Base-by-base conservation (phyloP, 2,797 vertebrate genomes). In the Ctenochaetus hawaiiensis region DNA sequence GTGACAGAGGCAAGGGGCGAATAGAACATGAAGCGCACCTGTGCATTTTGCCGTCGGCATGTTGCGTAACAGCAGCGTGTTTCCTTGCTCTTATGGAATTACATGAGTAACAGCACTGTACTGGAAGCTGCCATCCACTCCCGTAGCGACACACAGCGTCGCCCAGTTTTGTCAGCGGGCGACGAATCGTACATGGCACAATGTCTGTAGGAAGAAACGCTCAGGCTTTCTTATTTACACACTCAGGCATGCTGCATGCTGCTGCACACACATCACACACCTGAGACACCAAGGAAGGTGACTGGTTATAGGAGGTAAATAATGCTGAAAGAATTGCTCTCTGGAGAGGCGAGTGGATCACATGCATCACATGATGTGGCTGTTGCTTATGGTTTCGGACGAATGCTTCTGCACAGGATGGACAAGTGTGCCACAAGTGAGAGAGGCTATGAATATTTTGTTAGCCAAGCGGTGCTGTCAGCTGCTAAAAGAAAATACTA, bases 1-100 rank as follows among this genome's bases (percentile, higher is more conserved):
- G 84, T 72, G 78, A 85, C 79, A 69, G 81, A 78, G 78, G 62
- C 76, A n/a, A 20, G 26, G 62, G 34, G 64, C 22, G 72, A 82
- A 87, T 69, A 79, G 78, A 91, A 91, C 85, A 88, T 87, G 86
- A 91, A 77, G 84, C 62, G 12, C 88, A 92, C 89, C 87, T 91
- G 90, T 90, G 82, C 86, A 60, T 91, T 82, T 67, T 10, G 84
- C 90, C 75, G 17, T 20, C 51, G 54, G 90, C 68, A 0, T 8
- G 34, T 84, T 78, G 83, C 43, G 0, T 87, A 87, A 92, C 64
- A 26, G 66, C 83, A 22, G 67, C 9, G 43, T 74, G 65, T 72
- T 77, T 75, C 18, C 48, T 56, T 69, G 49, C 72, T 72, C 79
- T 74, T 81, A 81, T 83, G 74, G 85, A 86, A 71, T 75, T 57